Conservation (phyloP, 2,888 invertebrate genomes). For the Andrena haemorrhoa region DNA sequence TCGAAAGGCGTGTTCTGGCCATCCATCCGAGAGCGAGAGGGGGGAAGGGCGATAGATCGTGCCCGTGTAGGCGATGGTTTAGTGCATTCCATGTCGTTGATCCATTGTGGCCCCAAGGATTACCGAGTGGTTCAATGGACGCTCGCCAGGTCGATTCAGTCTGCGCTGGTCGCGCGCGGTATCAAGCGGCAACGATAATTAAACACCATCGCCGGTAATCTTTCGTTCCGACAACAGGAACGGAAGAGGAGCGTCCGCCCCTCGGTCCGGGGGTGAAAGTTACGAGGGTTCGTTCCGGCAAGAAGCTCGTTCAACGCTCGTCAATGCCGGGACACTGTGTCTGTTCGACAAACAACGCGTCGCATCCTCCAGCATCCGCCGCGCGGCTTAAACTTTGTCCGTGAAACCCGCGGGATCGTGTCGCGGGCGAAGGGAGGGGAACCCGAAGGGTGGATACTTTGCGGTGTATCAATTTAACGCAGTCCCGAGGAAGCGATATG, state of each 20-base stretch:
- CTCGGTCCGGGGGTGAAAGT: conserved; percentile 34
- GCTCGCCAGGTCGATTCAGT: conserved; percentile 52
- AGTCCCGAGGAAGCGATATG: conserved; percentile 36
- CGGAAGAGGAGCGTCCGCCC: neutral
- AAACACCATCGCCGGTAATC: conserved; percentile 68
- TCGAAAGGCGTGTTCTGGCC: conserved; percentile 63
- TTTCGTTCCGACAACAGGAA: conserved; percentile 49
- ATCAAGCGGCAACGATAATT: conserved; percentile 66
- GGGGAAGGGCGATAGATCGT: conserved; percentile 59
- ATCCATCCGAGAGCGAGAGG: conserved; percentile 46
- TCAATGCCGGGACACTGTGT: conserved; percentile 52
- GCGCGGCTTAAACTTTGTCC: conserved; percentile 63
- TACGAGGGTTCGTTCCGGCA: conserved; percentile 24
- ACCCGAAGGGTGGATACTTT: conserved; percentile 9
- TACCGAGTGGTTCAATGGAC: conserved; percentile 70
- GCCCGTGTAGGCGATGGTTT: conserved; percentile 65
- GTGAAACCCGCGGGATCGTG: conserved; percentile 32
- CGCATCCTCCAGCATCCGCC: conserved; percentile 26
- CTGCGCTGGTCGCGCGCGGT: conserved; percentile 45
- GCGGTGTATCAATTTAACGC: conserved; percentile 64
- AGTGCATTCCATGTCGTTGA: conserved; percentile 72
- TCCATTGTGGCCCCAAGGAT: conserved; percentile 72
- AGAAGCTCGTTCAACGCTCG: conserved; percentile 62
- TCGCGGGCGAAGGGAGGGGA: neutral
- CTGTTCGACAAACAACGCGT: conserved; percentile 65